Base-by-base conservation (phyloP, 2,888 invertebrate species). In the Synanthedon andrenaeformis region DNA sequence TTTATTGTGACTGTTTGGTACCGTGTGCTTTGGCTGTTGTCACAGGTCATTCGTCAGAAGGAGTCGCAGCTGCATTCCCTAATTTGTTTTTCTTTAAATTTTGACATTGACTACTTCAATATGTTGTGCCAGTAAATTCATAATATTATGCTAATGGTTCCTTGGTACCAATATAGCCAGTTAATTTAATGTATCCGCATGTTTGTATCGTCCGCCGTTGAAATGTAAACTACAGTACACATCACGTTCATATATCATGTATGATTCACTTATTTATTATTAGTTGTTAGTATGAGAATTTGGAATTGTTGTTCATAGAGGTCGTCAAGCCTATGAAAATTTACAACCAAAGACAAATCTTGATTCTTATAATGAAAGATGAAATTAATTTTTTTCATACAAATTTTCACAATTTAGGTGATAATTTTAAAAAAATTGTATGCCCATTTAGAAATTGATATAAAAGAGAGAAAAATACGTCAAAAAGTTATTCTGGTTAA, bases 151-250 rank as follows among this genome's bases (percentile, higher is more conserved):
- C 45, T 45, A 45, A 45, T 13, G 13, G 45, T 45, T 56, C 59
- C 64, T 66, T 59, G 64, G 58, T 66, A 61, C 60, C 57, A 54
- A 61, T 65, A 67, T 63, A 70, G 60, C 55, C 52, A 56, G 42
- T 57, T 62, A 63, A 63, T 65, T 58, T 54, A 51, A 60, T 17
- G 50, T 52, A 49, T 19, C 23, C 52, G 49, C 53, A 56, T 51
- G 55, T 52, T 53, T 58, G 56, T 49, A 54, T 56, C 56, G 54
- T 48, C 56, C 56, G 13, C 10, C 14, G 45, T n/a, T 11, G 49
- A 49, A 49, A 49, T 17, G 23, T 49, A 23, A 49, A 17, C 52
- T 50, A 23, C 52, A 54, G 10, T 13, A 41, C 41, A 28, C 42
- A 49, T 13, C 42, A 52, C 61, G 3, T 45, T n/a, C 42, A 49